These are phyloP conservation scores for Linepithema humile DNA, from an alignment of 1,140 invertebrate genomes.

Conservation along the genomic window DNA sequence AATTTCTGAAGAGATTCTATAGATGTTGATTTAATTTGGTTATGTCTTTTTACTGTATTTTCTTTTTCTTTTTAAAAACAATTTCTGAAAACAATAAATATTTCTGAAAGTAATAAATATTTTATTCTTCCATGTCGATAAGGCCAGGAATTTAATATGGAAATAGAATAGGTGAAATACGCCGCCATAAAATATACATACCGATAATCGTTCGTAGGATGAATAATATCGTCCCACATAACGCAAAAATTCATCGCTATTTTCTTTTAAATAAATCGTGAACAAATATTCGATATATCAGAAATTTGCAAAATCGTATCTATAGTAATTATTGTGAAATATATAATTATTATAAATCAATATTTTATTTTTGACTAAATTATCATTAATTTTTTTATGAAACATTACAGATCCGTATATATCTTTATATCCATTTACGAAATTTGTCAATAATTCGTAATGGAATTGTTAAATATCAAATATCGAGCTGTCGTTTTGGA, in stretches of 20 bases:
- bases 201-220: background rate
- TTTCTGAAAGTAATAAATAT: background rate
- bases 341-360: too few relatives aligned
- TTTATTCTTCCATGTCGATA: background rate
- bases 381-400: too few relatives aligned
- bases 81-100: background rate
- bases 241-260: background rate
- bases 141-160: background rate
- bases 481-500: background rate
- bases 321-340: too few relatives aligned
- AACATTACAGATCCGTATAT: too few relatives aligned
- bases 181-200: slow-evolving; percentile 10
- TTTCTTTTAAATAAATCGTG: background rate
- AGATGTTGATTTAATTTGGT: background rate
- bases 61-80: too few relatives aligned
- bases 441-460: too few relatives aligned
- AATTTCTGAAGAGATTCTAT: background rate
- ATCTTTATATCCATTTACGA: too few relatives aligned
- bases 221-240: background rate
- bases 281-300: too few relatives aligned
- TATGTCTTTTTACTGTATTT: background rate
- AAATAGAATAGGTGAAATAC: slow-evolving; percentile 6
- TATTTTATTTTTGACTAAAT: too few relatives aligned
- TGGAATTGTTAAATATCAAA: background rate
- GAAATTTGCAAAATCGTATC: too few relatives aligned